Base-by-base conservation (phyloP, 2,113 vertebrate species). In the Microtus richardsoni region DNA sequence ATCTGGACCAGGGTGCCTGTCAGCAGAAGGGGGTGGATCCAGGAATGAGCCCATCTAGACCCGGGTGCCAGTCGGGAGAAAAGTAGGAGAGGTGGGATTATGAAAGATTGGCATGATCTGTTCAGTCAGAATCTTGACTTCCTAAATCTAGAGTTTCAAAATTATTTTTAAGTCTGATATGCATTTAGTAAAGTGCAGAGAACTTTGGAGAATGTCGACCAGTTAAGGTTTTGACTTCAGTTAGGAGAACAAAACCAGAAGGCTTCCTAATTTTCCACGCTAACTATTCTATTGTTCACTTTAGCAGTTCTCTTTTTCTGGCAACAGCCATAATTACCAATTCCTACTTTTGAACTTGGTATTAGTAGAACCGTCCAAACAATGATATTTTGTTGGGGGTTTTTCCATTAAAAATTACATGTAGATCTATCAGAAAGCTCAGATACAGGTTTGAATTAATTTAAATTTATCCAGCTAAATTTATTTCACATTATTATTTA, bases 21-120 rank as follows among this genome's bases (percentile, higher is more conserved):
- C n/a, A n/a, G n/a, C n/a, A n/a, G n/a, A n/a, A n/a, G n/a, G n/a
- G n/a, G n/a, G n/a, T n/a, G n/a, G 94, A 98, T 95, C 96, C 97
- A 98, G 47, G 3, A 66, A 19, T 54, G 54, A 54, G 54, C 54
- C 54, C 54, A 54, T 54, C 96, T 62, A 97, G 91, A 5, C 96
- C 90, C 1, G 96, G 95, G 82, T 97, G 6, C 97, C 97, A 3
- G 93, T 96, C 21, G 97, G 91, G 71, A 97, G 44, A 52, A 97
- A 97, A 86, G 71, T 66, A 26, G 52, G 71, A 3, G 88, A 85
- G 41, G 85, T 94, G 47, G 12, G 87, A 14, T 86, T 97, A 80
- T 94, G 60, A 44, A 82, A 75, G 68, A 62, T 3, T 83, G 93
- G 54, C 97, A 96, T 68, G 10, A 79, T 64, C 12, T 66, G 58